Conservation (phyloP, 2,113 vertebrate genomes). For the Geothlypis trichas region DNA sequence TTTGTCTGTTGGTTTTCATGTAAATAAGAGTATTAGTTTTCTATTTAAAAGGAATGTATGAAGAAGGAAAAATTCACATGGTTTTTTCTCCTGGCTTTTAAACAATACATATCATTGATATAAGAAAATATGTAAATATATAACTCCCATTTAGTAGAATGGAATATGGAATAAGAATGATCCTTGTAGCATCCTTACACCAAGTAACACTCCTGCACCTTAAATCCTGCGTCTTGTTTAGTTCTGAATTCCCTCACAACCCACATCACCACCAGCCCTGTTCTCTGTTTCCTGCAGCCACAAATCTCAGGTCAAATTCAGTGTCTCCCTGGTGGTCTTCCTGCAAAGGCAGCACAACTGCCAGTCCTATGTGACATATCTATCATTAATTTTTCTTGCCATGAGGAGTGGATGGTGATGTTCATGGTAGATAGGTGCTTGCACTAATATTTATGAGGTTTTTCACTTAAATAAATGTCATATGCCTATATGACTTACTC, state of each 20-base stretch:
- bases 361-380: not conserved
- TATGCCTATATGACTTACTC: not conserved
- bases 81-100: not conserved
- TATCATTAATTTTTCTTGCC: not conserved
- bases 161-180: not conserved
- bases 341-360: not conserved
- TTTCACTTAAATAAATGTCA: not conserved
- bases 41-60: not conserved
- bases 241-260: not conserved
- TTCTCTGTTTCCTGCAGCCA: not conserved
- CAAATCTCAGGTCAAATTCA: slow-evolving; percentile 1
- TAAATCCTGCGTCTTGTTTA: not conserved
- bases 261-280: not conserved
- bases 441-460: not conserved
- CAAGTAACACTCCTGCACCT: not conserved
- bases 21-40: not conserved
- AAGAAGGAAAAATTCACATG: not conserved
- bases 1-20: not conserved
- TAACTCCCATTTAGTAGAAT: fast-evolving
- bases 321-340: not conserved
- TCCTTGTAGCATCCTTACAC: not conserved
- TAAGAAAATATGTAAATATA: not conserved
- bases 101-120: not conserved
- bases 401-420: not conserved
- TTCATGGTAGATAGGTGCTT: not conserved